Base-by-base conservation (phyloP, 2,113 vertebrate species). In the Myiagra hebetior region DNA sequence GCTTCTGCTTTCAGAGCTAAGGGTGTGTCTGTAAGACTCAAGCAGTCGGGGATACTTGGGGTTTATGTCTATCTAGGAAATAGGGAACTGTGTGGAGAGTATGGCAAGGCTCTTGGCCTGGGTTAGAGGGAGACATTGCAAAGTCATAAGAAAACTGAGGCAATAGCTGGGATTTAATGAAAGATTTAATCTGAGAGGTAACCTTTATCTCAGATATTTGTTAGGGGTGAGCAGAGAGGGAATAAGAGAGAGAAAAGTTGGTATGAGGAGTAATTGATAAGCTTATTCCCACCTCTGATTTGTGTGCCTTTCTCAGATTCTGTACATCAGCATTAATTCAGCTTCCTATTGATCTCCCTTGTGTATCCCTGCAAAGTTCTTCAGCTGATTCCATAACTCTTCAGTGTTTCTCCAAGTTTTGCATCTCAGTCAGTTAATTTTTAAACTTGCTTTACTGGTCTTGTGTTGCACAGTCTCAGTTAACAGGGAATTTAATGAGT, bases 161-260 rank as follows among this genome's bases (percentile, higher is more conserved):
- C 77, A 88, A 67, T 65, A 89, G 21, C 52, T 86, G 46, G 56
- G 67, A 72, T 80, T 94, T 95, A 88, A 92, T 86, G 82, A 77
- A 91, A 95, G 69, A 93, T 88, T 88, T 94, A 41, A 88, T 86
- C 72, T 95, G 47, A 64, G 87, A 72, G 55, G 64, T 93, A 67
- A 56, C 77, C 67, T 95, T 94, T 88, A 23, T 86, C 17, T 90
- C 55, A 67, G 68, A 39, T 59, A 30, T 77, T 96, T 90, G 68
- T 90, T 88, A 44, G 19, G 35, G 52, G 44, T 67, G 75, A 94
- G 41, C 64, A 88, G 31, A 65, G 31, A 10, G 11, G 37, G 50
- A 59, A 64, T 52, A 49, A 63, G 28, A 69, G 27, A 73, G 37
- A 46, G 46, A 47, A 42, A 37, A 77, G 78, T 55, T 85, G 27